Conservation (phyloP, 2,113 vertebrate species). For the Protobothrops flavoviridis region DNA sequence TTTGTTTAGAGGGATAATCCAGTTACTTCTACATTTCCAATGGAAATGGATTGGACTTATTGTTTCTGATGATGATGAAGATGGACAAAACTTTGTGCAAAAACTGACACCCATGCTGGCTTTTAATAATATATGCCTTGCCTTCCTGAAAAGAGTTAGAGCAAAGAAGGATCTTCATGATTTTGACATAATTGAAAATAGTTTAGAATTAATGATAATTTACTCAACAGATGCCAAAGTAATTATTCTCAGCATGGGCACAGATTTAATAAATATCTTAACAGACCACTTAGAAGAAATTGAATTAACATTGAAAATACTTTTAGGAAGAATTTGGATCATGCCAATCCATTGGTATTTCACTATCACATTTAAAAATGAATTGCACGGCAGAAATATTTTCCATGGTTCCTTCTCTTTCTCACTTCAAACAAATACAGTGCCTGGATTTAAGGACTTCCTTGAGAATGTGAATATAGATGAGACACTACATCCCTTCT, state of each 20-base stretch:
- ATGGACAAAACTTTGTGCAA: neutral
- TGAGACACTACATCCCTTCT: neutral
- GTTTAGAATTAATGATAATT: too few relatives aligned
- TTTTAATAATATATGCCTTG: neutral
- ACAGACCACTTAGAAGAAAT: accelerated
- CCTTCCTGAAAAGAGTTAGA: neutral
- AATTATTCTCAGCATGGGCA: neutral
- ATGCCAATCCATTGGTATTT: neutral
- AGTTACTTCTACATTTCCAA: slow-evolving; percentile 21
- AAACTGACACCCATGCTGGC: neutral
- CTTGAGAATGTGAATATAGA: neutral
- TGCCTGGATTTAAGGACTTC: slow-evolving; percentile 19
- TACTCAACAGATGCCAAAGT: neutral
- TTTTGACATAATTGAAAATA: neutral
- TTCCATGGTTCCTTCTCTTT: slow-evolving; percentile 8
- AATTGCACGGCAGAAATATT: neutral
- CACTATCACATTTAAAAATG: accelerated
- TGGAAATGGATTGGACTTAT: slow-evolving; percentile 29
- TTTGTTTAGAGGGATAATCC: neutral
- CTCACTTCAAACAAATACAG: neutral
- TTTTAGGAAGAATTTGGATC: neutral
- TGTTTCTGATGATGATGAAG: slow-evolving; percentile 12
- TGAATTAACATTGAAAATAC: neutral
- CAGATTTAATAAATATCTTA: neutral
- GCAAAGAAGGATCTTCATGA: neutral